Evolutionary conservation across 2,888 invertebrate genomes (phyloP).

Genomic region (Notocelia uddmanniana): DNA sequence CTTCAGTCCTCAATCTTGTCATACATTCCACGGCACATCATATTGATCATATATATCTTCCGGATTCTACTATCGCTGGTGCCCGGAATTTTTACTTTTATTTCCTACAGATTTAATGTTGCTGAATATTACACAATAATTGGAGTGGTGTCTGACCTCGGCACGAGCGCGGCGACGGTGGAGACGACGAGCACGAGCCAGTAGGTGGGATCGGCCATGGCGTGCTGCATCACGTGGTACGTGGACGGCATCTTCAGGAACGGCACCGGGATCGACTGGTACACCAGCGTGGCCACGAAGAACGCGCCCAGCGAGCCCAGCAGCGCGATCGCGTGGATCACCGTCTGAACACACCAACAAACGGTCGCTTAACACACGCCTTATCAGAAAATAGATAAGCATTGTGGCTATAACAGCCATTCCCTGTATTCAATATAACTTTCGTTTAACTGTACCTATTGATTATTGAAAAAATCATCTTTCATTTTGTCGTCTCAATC

Average conservation of each 20-base stretch:
- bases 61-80: too few species aligned
- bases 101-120: too few species aligned
- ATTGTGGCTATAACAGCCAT: neutral
- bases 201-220: constrained; percentile 90
- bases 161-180: constrained; percentile 91
- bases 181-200: constrained; percentile 93
- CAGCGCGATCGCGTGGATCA: constrained; percentile 92
- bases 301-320: constrained; percentile 92
- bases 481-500: too few species aligned
- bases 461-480: too few species aligned
- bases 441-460: neutral
- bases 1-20: too few species aligned
- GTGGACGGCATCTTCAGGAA: constrained; percentile 95
- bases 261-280: constrained; percentile 92
- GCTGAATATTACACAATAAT: too few species aligned
- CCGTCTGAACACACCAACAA: constrained; percentile 88
- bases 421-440: neutral
- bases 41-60: too few species aligned
- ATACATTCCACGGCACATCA: too few species aligned
- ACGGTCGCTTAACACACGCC: neutral
- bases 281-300: constrained; percentile 93
- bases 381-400: neutral
- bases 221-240: constrained; percentile 93
- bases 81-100: too few species aligned
- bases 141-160: constrained; percentile 87